A percentile compares a stretch with the other conserved stretches of the same genome.
Evolutionary conservation across 2,113 vertebrate species (phyloP).

Genomic region (Ovis canadensis): DNA sequence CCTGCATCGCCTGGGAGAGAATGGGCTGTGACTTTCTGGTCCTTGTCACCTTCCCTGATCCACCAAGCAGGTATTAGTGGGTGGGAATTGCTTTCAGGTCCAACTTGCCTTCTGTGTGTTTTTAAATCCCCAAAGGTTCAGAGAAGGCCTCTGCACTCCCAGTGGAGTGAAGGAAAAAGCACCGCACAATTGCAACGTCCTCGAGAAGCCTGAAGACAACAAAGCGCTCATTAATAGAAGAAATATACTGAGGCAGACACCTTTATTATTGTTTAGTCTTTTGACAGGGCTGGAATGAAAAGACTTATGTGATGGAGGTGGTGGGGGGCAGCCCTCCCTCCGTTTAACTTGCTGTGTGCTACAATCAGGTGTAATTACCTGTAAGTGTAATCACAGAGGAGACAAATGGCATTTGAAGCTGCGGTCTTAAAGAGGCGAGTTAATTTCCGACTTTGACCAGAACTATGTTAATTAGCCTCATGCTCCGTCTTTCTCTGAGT

Average conservation of each 20-base stretch:
- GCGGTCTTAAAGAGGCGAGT: conserved; percentile 79
- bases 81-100: not conserved
- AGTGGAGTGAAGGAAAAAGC: not conserved
- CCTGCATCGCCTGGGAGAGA: not conserved
- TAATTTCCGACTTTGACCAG: conserved; percentile 82
- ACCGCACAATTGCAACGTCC: accelerated
- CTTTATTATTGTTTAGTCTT: conserved; percentile 69
- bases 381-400: conserved; percentile 77
- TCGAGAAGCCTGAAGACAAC: conserved; percentile 12
- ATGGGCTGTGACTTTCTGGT: not conserved
- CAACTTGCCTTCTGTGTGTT: not conserved
- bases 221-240: conserved; percentile 71
- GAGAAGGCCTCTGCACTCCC: not conserved
- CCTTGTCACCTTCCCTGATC: conserved; percentile 21
- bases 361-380: conserved; percentile 72
- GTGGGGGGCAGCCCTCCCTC: conserved; percentile 52
- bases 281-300: conserved; percentile 60
- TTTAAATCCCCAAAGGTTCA: not conserved
- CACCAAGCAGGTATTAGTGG: not conserved
- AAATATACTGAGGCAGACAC: conserved; percentile 51
- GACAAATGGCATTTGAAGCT: conserved; percentile 77
- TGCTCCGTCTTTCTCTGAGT: conserved; percentile 46
- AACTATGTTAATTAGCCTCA: conserved; percentile 80
- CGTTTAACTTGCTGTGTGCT: conserved; percentile 66
- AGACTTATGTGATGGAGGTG: conserved; percentile 13